Percentiles rank a stretch among this genome's conserved stretches.
Conservation (phyloP, 1,140 invertebrate species). For the Agrypnia vestita region DNA sequence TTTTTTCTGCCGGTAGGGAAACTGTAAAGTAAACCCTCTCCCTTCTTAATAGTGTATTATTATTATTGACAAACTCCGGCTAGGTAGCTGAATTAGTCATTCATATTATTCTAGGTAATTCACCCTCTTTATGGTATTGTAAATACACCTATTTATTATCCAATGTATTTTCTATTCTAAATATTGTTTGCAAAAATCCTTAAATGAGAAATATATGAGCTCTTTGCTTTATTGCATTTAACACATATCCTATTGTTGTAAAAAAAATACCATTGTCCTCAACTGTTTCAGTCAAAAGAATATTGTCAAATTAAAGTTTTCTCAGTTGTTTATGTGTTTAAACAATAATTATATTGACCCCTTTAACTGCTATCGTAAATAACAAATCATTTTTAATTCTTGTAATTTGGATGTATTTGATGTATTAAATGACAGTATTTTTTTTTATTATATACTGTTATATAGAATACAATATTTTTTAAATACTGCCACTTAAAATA, state of each 20-base stretch:
- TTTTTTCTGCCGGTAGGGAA: too few species aligned
- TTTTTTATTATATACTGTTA: not conserved
- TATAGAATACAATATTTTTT: too few species aligned
- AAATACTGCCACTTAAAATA: too few species aligned
- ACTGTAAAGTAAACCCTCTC: too few species aligned
- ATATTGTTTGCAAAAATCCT: conserved; percentile 22
- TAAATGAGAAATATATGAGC: conserved; percentile 9
- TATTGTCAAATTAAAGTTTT: not conserved
- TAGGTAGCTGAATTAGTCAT: conserved; percentile 5
- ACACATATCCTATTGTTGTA: not conserved
- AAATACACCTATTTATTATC: conserved; percentile 36
- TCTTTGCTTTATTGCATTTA: not conserved
- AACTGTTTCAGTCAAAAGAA: not conserved
- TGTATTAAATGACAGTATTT: not conserved
- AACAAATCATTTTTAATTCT: not conserved
- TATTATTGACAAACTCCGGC: conserved; percentile 22
- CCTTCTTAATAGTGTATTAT: not conserved
- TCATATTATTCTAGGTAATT: conserved; percentile 26
- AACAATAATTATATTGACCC: too few species aligned
- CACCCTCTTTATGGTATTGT: conserved; percentile 16
- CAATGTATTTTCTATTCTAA: conserved; percentile 8
- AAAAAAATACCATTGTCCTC: not conserved
- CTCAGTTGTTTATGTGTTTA: too few species aligned
- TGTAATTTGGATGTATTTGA: too few species aligned
- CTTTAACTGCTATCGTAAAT: too few species aligned